phyloP scores from a whole-genome alignment of 2,888 invertebrate genomes.

The Lochmaea crataegi region DNA sequence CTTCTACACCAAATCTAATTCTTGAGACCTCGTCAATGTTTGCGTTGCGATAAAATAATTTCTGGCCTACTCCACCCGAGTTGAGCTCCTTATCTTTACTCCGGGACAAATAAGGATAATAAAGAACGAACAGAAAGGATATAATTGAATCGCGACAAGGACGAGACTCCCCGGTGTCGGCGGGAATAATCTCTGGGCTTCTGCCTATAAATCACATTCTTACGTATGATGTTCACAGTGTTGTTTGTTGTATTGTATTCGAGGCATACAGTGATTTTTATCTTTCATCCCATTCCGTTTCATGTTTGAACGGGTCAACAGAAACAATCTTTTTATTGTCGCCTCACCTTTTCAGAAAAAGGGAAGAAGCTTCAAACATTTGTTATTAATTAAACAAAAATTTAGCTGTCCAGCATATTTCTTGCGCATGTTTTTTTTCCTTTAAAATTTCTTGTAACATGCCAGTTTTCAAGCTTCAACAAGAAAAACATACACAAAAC shows the following conservation, averaged over 20 bases:
- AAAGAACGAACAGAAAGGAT: constrained; percentile 30
- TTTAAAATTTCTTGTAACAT: too few species aligned
- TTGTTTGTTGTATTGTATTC: constrained; percentile 34
- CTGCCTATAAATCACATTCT: constrained; percentile 35
- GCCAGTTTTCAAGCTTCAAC: too few species aligned
- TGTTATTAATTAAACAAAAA: too few species aligned
- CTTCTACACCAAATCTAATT: constrained; percentile 17
- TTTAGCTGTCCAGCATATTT: too few species aligned
- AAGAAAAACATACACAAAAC: constrained; percentile 8
- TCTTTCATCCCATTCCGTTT: constrained; percentile 10
- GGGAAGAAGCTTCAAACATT: too few species aligned
- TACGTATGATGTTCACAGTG: constrained; percentile 31
- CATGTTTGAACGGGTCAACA: not conserved
- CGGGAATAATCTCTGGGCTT: constrained; percentile 30
- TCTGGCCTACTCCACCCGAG: constrained; percentile 3
- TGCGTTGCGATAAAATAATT: constrained; percentile 27
- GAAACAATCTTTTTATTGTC: constrained; percentile 13
- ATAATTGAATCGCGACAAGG: constrained; percentile 36
- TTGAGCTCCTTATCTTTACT: constrained; percentile 30
- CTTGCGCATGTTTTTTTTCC: too few species aligned
- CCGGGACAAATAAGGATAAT: constrained; percentile 36
- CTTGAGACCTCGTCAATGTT: constrained; percentile 22
- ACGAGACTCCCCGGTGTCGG: constrained; percentile 31
- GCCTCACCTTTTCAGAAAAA: constrained; percentile 8
- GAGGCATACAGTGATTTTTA: constrained; percentile 19